These are phyloP conservation scores for Leptosomus discolor DNA, from an alignment of 2,113 vertebrate genomes.

Conservation along the genomic window DNA sequence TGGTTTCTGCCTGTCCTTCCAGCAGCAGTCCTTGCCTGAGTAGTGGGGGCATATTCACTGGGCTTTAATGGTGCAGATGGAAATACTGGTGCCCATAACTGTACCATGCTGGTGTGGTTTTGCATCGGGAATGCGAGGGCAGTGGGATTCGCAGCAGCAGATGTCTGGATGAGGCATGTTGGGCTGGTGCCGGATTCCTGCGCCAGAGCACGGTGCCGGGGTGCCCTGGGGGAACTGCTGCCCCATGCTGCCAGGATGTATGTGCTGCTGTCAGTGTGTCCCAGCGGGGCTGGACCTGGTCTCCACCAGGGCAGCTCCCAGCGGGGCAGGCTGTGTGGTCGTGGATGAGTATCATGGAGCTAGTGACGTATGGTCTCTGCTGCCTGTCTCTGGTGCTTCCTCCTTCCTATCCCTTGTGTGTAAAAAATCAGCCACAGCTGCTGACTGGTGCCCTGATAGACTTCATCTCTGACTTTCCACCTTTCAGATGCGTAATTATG, in stretches of 20 bases:
- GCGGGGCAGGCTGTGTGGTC: background rate
- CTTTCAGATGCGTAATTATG: background rate
- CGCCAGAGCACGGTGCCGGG: accelerated
- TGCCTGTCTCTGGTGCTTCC: background rate
- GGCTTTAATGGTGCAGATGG: background rate
- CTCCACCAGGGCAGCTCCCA: background rate
- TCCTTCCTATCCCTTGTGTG: background rate
- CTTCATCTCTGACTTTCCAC: background rate
- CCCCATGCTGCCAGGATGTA: accelerated
- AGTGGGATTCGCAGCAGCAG: background rate
- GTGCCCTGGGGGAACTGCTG: background rate
- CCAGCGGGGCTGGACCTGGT: background rate
- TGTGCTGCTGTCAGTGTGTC: background rate
- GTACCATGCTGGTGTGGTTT: background rate
- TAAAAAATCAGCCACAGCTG: background rate
- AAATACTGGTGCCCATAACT: background rate
- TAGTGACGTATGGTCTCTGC: background rate
- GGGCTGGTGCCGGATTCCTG: background rate
- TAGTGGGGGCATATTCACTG: background rate
- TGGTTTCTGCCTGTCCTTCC: background rate
- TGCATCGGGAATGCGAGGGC: background rate
- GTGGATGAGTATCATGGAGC: background rate
- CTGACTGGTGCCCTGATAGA: background rate
- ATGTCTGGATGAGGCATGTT: background rate
- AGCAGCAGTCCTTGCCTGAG: accelerated